Evolutionary conservation across 2,888 invertebrate genomes (phyloP), one percentile per base, ranked within the genome.

Genomic region (Drosophila neutralis): DNA sequence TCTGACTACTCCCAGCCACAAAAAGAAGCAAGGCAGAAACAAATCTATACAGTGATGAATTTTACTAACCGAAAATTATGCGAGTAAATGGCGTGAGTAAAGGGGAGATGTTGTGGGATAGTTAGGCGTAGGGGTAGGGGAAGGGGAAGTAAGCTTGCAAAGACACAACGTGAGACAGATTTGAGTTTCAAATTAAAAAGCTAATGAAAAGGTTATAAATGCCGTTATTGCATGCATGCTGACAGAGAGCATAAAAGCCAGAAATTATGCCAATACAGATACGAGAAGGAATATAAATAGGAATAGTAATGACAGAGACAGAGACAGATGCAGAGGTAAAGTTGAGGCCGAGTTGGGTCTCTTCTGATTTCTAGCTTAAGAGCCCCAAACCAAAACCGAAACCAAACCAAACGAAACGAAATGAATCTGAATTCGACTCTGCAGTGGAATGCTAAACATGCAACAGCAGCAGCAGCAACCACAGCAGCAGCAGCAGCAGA

Each of bases 171-270:
- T 66, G 49, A 73, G 75, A 62, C 72, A 77, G 70, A 85, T 85
- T 89, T 82, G 75, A 80, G 86, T 85, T 89, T 85, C 69, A 89
- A 89, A 90, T 86, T 83, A 83, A 84, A 82, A 76, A 88, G 68
- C 88, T 88, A 85, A 90, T 90, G 88, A 90, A 88, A 86, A 86
- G 86, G 85, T 90, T 90, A 88, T 71, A 83, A 89, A 65, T 80
- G 86, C 90, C 85, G 85, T 85, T 85, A 85, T 68, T 63, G 63
- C 64, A 45, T 15, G 8, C 4, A 24, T 21, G 33, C 53, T 53
- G 21, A 42, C 21, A 51, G 42, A 21, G 18, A 63, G 42, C 58
- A 58, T 27, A 38, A 51, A 18, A 52, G 59, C 45, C 54, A 54
- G 27, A 83, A 84, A 89, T 84, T 73, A 87, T 87, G 89, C 87